phyloP scores from a whole-genome alignment of 2,797 vertebrate genomes.

The Platalea minor region DNA sequence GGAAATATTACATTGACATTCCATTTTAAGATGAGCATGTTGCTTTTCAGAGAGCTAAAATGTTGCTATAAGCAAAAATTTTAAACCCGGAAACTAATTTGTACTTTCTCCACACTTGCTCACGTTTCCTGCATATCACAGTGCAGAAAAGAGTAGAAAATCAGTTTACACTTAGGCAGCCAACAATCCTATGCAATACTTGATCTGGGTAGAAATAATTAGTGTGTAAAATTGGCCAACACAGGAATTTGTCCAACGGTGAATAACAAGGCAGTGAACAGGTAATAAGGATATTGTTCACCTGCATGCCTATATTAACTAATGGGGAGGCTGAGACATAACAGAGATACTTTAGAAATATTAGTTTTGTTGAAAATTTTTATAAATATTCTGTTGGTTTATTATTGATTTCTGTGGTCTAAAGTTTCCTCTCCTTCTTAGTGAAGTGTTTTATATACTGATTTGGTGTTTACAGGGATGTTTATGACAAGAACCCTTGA shows the following conservation, averaged over 20 bases:
- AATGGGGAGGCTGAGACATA: background rate
- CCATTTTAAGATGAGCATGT: background rate
- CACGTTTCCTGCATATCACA: background rate
- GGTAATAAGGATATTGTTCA: background rate
- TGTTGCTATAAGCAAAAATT: background rate
- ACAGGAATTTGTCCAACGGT: background rate
- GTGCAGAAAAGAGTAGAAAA: background rate
- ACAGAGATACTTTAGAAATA: background rate
- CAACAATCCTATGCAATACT: background rate
- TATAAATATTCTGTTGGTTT: background rate
- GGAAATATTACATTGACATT: background rate
- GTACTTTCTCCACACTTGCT: background rate
- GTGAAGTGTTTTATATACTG: background rate
- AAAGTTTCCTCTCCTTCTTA: background rate
- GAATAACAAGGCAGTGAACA: background rate
- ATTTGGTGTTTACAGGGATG: background rate
- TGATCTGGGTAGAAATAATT: background rate
- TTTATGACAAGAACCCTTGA: background rate
- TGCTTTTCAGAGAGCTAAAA: background rate
- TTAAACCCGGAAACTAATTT: background rate
- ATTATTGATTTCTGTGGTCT: background rate
- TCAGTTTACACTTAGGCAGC: background rate
- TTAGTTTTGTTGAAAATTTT: background rate
- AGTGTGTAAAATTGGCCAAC: background rate
- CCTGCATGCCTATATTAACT: rapidly evolving